Conservation (phyloP, 2,797 vertebrate genomes). For the Pampus argenteus region DNA sequence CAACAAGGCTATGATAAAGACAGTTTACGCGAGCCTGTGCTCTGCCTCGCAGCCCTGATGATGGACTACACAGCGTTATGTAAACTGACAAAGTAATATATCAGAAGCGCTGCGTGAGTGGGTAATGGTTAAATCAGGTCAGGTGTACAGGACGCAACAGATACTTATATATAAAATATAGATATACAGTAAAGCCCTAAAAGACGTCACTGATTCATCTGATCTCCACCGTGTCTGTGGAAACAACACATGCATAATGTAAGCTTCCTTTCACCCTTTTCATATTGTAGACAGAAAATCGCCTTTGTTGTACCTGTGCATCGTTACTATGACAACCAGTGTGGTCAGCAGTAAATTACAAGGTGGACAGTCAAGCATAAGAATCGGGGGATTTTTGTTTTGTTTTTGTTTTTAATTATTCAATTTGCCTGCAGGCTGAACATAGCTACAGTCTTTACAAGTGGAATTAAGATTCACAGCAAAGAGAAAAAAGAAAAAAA, state of each 20-base stretch:
- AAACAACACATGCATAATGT: background rate
- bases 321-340: constrained; percentile 48
- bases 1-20: background rate
- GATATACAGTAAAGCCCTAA: background rate
- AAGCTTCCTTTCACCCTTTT: background rate
- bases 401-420: background rate
- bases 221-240: constrained; percentile 5
- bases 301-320: constrained; percentile 28
- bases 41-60: background rate
- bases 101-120: background rate
- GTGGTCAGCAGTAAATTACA: constrained; percentile 7
- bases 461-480: constrained; percentile 31
- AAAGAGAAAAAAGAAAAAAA: background rate
- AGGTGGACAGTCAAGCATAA: constrained; percentile 1
- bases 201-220: constrained; percentile 6
- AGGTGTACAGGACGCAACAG: background rate
- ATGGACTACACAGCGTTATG: background rate
- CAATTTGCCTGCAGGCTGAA: background rate
- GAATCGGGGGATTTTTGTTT: background rate
- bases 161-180: background rate
- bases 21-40: background rate
- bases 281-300: constrained; percentile 6
- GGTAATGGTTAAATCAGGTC: background rate
- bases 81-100: constrained; percentile 3
- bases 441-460: background rate